phyloP scores from a whole-genome alignment of 2,888 invertebrate genomes.

The Cotesia congregata region DNA sequence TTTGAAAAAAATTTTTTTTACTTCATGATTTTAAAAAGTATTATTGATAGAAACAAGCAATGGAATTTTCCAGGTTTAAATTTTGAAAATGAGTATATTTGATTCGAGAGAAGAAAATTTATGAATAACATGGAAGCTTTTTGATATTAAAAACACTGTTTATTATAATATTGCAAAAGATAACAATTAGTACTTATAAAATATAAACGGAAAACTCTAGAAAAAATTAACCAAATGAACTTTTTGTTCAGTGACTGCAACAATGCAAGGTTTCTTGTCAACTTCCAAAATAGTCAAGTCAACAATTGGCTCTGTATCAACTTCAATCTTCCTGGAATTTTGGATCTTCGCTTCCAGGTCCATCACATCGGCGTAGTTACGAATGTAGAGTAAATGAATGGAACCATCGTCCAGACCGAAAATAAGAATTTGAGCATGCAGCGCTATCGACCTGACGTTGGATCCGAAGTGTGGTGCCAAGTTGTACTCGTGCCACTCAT shows the following conservation, averaged over 20 bases:
- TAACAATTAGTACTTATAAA: too few species aligned
- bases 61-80: too few species aligned
- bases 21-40: too few species aligned
- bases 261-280: not conserved
- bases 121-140: too few species aligned
- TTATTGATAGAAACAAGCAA: too few species aligned
- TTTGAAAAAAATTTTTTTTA: too few species aligned
- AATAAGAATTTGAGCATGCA: not conserved
- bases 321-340: not conserved
- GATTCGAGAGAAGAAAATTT: too few species aligned
- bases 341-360: not conserved
- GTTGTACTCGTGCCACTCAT: not conserved
- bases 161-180: too few species aligned
- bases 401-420: not conserved
- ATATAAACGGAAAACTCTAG: not conserved
- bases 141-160: too few species aligned
- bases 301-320: not conserved
- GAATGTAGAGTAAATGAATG: not conserved
- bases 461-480: not conserved
- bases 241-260: not conserved
- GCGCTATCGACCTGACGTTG: not conserved
- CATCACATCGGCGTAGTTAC: not conserved
- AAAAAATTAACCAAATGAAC: not conserved
- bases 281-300: not conserved
- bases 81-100: too few species aligned